Conservation (phyloP, 1,140 invertebrate species). For the Hycleus cichorii region DNA sequence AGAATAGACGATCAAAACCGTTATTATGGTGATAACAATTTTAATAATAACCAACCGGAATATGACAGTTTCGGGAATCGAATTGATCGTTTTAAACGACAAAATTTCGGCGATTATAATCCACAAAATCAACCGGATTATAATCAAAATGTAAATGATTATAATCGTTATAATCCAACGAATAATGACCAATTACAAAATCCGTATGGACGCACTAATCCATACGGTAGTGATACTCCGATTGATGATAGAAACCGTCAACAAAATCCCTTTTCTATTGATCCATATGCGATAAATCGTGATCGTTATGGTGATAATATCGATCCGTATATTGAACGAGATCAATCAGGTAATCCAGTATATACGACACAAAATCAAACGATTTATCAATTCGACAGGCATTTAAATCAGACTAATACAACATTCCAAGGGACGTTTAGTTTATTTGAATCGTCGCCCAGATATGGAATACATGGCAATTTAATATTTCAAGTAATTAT, state of each 20-base stretch:
- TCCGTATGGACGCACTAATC: background rate
- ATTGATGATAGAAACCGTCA: constrained; percentile 18
- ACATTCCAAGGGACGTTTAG: constrained; percentile 52
- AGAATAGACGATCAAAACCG: constrained; percentile 13
- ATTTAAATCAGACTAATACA: constrained; percentile 1
- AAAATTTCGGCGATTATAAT: constrained; percentile 24
- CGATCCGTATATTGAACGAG: constrained; percentile 30
- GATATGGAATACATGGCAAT: constrained; percentile 59
- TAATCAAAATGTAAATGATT: constrained; percentile 2
- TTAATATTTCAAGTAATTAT: constrained; percentile 58
- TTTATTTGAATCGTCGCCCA: constrained; percentile 61
- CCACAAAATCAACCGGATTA: constrained; percentile 1
- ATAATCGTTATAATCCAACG: background rate
- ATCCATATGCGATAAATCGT: constrained; percentile 31
- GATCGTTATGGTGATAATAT: constrained; percentile 37
- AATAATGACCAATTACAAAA: background rate
- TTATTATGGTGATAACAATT: constrained; percentile 1
- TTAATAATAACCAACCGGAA: background rate
- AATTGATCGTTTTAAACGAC: constrained; percentile 22
- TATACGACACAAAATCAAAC: background rate
- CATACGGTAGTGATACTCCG: background rate
- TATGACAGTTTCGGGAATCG: constrained; percentile 19
- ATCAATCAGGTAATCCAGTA: too few species aligned
- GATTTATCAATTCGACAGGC: background rate
- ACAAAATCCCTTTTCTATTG: constrained; percentile 23